These are phyloP conservation scores for Antigone vipio DNA, from an alignment of 2,113 vertebrate species.

Conservation along the genomic window DNA sequence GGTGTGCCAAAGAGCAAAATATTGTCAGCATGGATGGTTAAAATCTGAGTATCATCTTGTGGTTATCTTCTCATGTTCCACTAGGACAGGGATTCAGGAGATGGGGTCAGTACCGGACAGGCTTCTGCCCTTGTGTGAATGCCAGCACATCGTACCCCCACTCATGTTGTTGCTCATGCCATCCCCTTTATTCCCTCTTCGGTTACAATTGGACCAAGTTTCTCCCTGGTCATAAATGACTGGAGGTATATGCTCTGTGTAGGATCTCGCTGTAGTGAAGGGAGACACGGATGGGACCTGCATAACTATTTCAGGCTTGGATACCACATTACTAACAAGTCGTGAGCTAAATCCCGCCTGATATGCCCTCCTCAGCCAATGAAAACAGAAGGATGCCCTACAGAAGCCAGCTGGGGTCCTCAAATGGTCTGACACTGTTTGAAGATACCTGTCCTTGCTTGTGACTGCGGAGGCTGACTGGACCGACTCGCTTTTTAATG, in stretches of 20 bases:
- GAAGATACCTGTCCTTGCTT: background rate
- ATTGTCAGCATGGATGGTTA: background rate
- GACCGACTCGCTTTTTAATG: background rate
- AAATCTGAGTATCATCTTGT: background rate
- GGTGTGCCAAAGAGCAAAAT: background rate
- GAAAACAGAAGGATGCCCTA: background rate
- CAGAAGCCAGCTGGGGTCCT: background rate
- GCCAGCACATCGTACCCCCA: background rate
- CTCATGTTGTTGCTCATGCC: fast-evolving
- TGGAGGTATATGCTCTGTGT: background rate
- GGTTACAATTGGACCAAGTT: background rate
- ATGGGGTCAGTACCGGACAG: background rate
- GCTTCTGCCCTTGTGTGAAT: background rate
- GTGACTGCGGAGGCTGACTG: background rate
- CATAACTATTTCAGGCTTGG: background rate
- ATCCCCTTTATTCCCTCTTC: background rate
- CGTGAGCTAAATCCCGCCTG: background rate
- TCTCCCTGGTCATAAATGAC: background rate
- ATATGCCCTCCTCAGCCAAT: background rate
- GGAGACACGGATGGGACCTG: background rate
- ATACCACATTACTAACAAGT: background rate
- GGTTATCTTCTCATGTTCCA: background rate
- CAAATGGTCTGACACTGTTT: background rate
- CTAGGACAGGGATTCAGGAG: background rate
- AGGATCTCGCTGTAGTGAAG: background rate